Percentiles rank a stretch among this genome's conserved stretches.
These are phyloP conservation scores for Enteromius anoplus DNA, from an alignment of 2,797 vertebrate species.

Conservation along the genomic window DNA sequence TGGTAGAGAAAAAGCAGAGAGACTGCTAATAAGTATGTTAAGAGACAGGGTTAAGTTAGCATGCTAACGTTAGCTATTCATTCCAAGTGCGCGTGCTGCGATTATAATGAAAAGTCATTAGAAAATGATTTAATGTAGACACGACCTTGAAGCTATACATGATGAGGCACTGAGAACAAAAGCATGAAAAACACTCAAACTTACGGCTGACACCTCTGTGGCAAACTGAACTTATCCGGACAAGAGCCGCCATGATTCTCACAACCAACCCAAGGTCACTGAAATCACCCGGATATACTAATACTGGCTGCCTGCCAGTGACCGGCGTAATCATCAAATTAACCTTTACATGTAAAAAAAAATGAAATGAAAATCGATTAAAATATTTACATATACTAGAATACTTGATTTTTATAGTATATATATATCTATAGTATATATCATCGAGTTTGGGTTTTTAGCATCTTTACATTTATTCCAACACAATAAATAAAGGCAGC, in stretches of 20 bases:
- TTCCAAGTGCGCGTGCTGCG: neutral
- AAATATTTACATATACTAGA: neutral
- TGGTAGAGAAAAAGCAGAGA: neutral
- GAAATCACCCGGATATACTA: conserved; percentile 71
- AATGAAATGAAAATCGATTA: neutral
- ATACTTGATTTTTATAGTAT: neutral
- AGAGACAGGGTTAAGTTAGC: conserved; percentile 18
- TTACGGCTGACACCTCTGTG: conserved; percentile 76
- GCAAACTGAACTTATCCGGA: conserved; percentile 74
- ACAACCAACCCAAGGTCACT: conserved; percentile 75
- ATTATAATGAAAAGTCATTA: neutral
- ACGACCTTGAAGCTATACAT: neutral
- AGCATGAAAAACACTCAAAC: conserved; percentile 39
- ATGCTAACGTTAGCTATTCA: conserved; percentile 3
- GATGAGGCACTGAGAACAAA: neutral
- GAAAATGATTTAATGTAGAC: neutral
- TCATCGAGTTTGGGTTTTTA: neutral
- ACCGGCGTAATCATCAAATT: neutral
- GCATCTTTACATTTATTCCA: neutral
- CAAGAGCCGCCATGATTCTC: conserved; percentile 77
- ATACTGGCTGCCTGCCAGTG: neutral
- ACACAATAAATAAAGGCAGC: neutral
- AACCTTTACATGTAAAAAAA: neutral
- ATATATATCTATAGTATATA: neutral
- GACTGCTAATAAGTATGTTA: neutral